Percentiles rank a stretch among this genome's conserved stretches.
Conservation (phyloP, 2,797 vertebrate species). For the Pitangus sulphuratus region DNA sequence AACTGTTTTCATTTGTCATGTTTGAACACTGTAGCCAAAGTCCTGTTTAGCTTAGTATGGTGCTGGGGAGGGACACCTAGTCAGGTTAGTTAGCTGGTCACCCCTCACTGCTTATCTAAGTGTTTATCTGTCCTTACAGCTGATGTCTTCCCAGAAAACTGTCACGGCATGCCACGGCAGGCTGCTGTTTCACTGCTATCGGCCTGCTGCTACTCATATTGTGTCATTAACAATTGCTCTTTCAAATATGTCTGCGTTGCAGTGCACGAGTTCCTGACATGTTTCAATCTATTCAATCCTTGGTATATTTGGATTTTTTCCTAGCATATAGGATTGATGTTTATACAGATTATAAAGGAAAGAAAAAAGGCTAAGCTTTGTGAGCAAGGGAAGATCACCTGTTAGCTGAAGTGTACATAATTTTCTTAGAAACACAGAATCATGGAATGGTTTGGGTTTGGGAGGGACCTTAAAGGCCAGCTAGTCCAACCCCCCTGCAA, state of each 20-base stretch:
- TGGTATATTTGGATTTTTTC: neutral
- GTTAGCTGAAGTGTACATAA: neutral
- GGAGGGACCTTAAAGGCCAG: neutral
- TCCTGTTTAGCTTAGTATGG: neutral
- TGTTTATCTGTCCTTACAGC: neutral
- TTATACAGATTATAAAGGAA: neutral
- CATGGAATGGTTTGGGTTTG: neutral
- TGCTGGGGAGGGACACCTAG: neutral
- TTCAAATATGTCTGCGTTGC: neutral
- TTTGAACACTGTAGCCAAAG: neutral
- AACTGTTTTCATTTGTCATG: neutral
- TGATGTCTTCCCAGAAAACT: neutral
- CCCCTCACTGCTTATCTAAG: neutral
- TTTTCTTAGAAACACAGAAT: neutral
- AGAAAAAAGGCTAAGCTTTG: neutral
- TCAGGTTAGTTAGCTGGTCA: neutral
- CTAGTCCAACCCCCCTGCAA: neutral
- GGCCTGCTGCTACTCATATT: neutral
- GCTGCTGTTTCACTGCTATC: neutral
- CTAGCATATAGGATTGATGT: neutral
- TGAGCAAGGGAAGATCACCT: neutral
- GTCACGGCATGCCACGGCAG: fast-evolving
- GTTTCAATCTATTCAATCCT: neutral
- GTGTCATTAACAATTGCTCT: neutral
- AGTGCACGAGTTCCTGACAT: neutral